Evolutionary conservation across 2,888 invertebrate species (phyloP).

Genomic region (Acanthosepion lycidas): DNA sequence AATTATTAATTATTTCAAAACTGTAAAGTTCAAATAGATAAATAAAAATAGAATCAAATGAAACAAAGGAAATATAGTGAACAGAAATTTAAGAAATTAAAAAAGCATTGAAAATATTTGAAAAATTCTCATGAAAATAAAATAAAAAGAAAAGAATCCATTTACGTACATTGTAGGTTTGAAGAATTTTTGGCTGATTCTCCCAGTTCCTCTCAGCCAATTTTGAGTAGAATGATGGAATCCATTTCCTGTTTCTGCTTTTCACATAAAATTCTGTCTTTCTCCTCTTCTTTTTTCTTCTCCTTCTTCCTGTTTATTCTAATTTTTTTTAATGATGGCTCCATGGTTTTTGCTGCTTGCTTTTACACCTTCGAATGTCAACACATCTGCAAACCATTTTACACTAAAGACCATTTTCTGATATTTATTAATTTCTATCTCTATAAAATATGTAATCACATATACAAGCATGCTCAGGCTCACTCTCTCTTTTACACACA

Average conservation of each 20-base stretch:
- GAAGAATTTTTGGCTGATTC: neutral
- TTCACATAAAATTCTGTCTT: neutral
- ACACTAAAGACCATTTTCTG: neutral
- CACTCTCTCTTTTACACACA: neutral
- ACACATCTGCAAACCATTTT: neutral
- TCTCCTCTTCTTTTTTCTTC: neutral
- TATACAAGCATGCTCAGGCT: neutral
- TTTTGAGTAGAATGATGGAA: neutral
- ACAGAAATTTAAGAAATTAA: too few species aligned
- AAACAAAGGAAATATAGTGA: too few species aligned
- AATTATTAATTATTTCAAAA: too few species aligned
- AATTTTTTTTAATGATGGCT: neutral
- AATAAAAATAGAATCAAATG: too few species aligned
- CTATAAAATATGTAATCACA: neutral
- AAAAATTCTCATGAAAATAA: neutral
- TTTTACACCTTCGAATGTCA: neutral
- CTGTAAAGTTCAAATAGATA: too few species aligned
- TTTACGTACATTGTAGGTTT: neutral
- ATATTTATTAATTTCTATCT: neutral
- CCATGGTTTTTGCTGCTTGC: neutral
- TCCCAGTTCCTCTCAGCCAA: neutral
- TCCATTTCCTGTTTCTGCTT: neutral
- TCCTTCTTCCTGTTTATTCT: neutral
- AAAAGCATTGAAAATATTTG: too few species aligned
- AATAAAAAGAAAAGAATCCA: neutral